phyloP scores from a whole-genome alignment of 2,888 invertebrate genomes.

The Rhodophaea formosa region DNA sequence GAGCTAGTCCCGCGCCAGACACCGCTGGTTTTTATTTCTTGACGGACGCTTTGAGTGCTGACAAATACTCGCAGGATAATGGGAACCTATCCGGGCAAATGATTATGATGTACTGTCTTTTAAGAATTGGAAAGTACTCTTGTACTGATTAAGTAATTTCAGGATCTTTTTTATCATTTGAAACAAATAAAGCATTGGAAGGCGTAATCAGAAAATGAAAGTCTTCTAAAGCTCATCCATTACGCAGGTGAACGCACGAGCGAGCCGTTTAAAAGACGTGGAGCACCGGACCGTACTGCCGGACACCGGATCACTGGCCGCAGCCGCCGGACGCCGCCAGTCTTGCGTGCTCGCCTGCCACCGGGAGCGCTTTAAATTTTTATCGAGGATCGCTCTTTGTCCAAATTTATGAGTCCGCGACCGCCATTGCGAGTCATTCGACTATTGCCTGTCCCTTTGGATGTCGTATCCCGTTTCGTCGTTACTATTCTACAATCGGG shows the following conservation, averaged over 20 bases:
- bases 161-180: too few species aligned
- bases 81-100: not conserved
- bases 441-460: not conserved
- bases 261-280: not conserved
- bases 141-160: not conserved
- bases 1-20: not conserved
- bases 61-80: too few species aligned
- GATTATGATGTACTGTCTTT: not conserved
- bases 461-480: not conserved
- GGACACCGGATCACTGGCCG: not conserved
- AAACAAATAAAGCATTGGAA: too few species aligned
- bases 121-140: not conserved
- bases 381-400: slow-evolving; percentile 5
- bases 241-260: slow-evolving; percentile 7
- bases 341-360: not conserved
- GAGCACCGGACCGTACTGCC: not conserved
- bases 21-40: not conserved
- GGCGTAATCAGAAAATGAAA: not conserved
- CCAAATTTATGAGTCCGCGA: slow-evolving; percentile 3
- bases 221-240: not conserved
- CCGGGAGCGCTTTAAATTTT: slow-evolving; percentile 6
- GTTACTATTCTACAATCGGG: not conserved
- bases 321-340: not conserved
- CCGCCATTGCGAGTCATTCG: not conserved
- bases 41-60: too few species aligned